These are phyloP conservation scores for Wiebesia pumilae DNA, from an alignment of 1,140 invertebrate species.

Conservation along the genomic window DNA sequence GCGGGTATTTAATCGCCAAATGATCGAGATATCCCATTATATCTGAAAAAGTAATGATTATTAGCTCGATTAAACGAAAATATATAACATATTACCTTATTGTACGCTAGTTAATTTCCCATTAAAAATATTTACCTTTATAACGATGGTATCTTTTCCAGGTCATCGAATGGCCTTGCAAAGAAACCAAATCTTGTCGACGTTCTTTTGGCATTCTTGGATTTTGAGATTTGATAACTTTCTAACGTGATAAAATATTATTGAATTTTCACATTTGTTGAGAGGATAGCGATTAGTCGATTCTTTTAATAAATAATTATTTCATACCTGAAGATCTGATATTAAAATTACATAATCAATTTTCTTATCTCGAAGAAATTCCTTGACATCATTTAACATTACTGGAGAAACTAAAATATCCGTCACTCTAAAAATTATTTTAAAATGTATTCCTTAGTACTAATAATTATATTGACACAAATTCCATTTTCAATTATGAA, in stretches of 20 bases:
- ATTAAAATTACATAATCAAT: slow-evolving; percentile 83
- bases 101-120: not conserved
- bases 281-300: not conserved
- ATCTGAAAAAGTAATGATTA: slow-evolving; percentile 69
- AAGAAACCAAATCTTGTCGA: slow-evolving; percentile 74
- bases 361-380: slow-evolving; percentile 78
- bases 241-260: slow-evolving; percentile 67
- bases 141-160: slow-evolving; percentile 87
- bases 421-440: slow-evolving; percentile 75
- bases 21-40: slow-evolving; percentile 86
- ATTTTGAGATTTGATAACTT: slow-evolving; percentile 81
- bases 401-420: slow-evolving; percentile 84
- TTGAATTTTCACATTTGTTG: not conserved
- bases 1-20: slow-evolving; percentile 82
- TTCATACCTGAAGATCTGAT: slow-evolving; percentile 82
- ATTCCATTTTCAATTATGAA: too few species aligned
- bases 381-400: slow-evolving; percentile 78
- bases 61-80: not conserved
- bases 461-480: slow-evolving; percentile 7
- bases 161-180: slow-evolving; percentile 83
- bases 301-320: not conserved
- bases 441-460: not conserved
- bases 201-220: slow-evolving; percentile 79
- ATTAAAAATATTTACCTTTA: slow-evolving; percentile 65
- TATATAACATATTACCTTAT: not conserved